Conservation (phyloP, 2,113 vertebrate species). For the Otis tarda region DNA sequence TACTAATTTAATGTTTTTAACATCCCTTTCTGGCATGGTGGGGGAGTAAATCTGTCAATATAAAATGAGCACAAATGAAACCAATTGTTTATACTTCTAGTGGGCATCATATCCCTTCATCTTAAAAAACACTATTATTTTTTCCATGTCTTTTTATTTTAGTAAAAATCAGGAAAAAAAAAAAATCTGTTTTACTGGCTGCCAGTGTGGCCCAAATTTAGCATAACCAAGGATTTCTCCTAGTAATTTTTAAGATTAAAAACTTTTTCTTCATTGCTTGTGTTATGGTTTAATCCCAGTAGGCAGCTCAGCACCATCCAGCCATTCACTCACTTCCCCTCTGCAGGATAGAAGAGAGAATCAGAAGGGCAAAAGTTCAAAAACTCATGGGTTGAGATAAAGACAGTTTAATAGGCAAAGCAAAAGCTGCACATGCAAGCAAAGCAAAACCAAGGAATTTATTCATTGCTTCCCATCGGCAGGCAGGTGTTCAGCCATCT, state of each 20-base stretch:
- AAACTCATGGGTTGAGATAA: not conserved
- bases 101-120: not conserved
- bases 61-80: not conserved
- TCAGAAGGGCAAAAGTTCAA: not conserved
- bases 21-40: not conserved
- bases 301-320: not conserved
- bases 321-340: rapidly evolving
- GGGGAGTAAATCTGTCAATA: not conserved
- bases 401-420: not conserved
- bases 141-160: not conserved
- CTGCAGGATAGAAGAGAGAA: not conserved
- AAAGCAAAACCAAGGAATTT: not conserved
- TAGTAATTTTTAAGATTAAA: not conserved
- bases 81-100: not conserved
- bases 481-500: not conserved
- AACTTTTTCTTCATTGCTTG: not conserved
- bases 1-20: not conserved
- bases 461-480: rapidly evolving
- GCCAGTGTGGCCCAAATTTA: not conserved
- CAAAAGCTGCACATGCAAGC: rapidly evolving
- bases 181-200: not conserved
- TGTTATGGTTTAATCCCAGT: not conserved
- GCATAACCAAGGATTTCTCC: not conserved
- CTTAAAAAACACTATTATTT: not conserved
- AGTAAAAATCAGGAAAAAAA: not conserved